These are phyloP conservation scores for Aphyosemion australe DNA, from an alignment of 2,113 vertebrate genomes.

Conservation along the genomic window DNA sequence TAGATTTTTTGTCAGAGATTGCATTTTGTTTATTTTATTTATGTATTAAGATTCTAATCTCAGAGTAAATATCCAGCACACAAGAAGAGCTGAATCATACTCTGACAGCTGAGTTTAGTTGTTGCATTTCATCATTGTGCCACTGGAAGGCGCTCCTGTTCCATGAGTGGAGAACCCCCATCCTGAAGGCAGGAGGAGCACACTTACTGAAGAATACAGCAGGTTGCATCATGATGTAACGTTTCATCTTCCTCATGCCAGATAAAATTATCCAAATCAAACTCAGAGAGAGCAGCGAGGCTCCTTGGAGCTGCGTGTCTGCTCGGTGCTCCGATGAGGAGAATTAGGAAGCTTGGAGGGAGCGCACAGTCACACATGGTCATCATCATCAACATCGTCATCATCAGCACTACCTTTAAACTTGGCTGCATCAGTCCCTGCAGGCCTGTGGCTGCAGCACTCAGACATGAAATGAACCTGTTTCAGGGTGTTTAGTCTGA, in stretches of 20 bases:
- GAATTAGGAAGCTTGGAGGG: constrained; percentile 3
- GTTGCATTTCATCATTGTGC: constrained; percentile 14
- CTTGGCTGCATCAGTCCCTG: constrained; percentile 13
- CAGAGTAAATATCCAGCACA: too few species aligned
- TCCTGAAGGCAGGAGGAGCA: not conserved
- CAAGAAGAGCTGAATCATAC: not conserved
- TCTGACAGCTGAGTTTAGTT: not conserved
- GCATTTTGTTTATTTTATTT: too few species aligned
- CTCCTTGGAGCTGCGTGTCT: constrained; percentile 14
- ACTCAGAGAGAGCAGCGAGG: constrained; percentile 8
- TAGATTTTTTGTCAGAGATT: too few species aligned
- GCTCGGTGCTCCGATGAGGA: not conserved
- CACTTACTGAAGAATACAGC: constrained; percentile 21
- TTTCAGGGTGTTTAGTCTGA: constrained; percentile 41
- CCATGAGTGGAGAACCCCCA: not conserved
- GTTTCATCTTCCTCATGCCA: constrained; percentile 30
- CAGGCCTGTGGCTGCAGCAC: constrained; percentile 14
- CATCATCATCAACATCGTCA: constrained; percentile 47
- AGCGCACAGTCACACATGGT: constrained; percentile 32
- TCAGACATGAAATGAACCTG: constrained; percentile 36
- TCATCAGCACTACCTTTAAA: constrained; percentile 42
- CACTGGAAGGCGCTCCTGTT: constrained; percentile 50
- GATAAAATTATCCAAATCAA: constrained; percentile 31
- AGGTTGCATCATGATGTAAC: constrained; percentile 43
- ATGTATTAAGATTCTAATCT: too few species aligned